Conservation (phyloP, 1,140 invertebrate species). For the Onthophagus taurus region DNA sequence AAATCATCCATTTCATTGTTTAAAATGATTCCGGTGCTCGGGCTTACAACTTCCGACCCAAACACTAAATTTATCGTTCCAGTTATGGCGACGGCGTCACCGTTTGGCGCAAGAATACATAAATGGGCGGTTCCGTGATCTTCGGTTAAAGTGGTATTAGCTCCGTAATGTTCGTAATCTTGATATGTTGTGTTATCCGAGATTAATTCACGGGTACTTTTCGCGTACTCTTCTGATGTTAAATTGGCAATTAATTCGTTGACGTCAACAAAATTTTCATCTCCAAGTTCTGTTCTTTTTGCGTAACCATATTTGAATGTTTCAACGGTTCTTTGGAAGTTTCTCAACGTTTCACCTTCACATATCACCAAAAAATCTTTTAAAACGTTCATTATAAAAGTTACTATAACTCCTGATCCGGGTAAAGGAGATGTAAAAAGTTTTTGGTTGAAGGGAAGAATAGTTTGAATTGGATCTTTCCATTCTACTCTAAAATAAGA, state of each 20-base stretch:
- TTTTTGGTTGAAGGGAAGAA: conserved; percentile 48
- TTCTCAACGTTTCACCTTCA: conserved; percentile 29
- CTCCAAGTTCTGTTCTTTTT: conserved; percentile 73
- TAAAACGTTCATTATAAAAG: conserved; percentile 78
- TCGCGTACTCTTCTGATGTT: conserved; percentile 47
- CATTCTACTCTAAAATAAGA: conserved; percentile 46
- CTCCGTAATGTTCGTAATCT: conserved; percentile 63
- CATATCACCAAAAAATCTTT: conserved; percentile 45
- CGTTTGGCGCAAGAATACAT: conserved; percentile 69
- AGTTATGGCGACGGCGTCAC: conserved; percentile 81
- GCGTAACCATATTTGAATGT: conserved; percentile 93
- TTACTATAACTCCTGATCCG: conserved; percentile 67
- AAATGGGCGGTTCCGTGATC: conserved; percentile 83
- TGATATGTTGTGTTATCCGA: conserved; percentile 57
- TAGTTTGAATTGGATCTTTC: conserved; percentile 47
- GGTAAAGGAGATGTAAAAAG: conserved; percentile 71
- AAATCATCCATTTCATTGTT: conserved; percentile 98
- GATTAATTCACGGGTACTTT: conserved; percentile 49
- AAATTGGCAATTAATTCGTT: conserved; percentile 30
- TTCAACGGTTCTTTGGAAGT: conserved; percentile 76
- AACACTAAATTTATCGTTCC: conserved; percentile 85
- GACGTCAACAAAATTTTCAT: conserved; percentile 49
- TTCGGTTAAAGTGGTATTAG: conserved; percentile 42
- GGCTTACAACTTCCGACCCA: conserved; percentile 64
- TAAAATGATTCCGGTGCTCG: conserved; percentile 80